Base-by-base conservation (phyloP, 1,140 invertebrate species). In the Platyscapa corneri region DNA sequence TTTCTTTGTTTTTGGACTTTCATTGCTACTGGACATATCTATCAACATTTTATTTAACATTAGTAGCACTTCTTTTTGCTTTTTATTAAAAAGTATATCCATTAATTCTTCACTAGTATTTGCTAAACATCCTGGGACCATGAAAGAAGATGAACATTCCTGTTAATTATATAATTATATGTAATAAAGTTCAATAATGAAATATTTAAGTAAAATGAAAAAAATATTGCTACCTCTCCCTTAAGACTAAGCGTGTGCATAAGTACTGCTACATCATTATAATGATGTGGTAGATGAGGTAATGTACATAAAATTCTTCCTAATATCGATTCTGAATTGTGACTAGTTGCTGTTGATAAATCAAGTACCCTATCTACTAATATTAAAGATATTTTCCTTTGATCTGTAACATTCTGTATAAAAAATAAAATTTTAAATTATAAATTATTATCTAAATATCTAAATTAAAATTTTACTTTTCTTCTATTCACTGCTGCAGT, bases 281-380 rank as follows among this genome's bases (percentile, higher is more conserved):
- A 92, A 89, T 96, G 95, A 85, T 94, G 94, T 12, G 95, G 94
- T 84, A 96, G 94, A 88, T 94, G 92, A 8, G 95, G 95, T 72
- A 96, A 89, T 49, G 95, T 94, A 65, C 92, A 93, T 87, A 95
- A 91, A 74, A 96, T 94, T 89, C 94, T 95, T 83, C 96, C 95
- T 56, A 96, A 91, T 0, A 96, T 90, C 3, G 94, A 95, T 85
- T 96, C 95, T n/a, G 93, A 94, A 70, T 94, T 94, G 88, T 95
- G 94, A 88, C 93, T 95, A 72, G 93, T 94, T 30, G 94, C 94
- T 80, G 93, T 93, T 87, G 94, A 95, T 30, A 96, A 89, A 89
- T 96, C 96, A 34, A 96, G 89, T 2, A 95, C 95, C 64, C 96
- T 93, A 85, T 96, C 96, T 37, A 96, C 89, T 65, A 96, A 93